These are phyloP conservation scores for Zhengitettix transpicula DNA, from an alignment of 2,888 invertebrate genomes.

Conservation along the genomic window DNA sequence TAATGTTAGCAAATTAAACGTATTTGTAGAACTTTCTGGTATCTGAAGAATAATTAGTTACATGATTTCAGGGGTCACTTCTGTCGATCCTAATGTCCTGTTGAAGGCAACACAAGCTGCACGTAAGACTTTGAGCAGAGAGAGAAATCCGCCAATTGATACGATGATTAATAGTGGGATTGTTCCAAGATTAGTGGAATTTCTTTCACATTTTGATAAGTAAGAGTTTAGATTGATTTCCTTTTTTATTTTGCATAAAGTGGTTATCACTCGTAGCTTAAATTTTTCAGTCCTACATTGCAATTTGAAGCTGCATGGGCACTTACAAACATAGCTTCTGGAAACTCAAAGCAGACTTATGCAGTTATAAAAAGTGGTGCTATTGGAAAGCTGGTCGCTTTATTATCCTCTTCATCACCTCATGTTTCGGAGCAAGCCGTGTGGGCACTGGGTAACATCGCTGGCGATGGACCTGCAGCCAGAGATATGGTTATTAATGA, in stretches of 20 bases:
- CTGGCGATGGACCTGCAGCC: constrained; percentile 68
- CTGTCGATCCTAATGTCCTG: constrained; percentile 25
- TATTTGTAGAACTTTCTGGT: no score
- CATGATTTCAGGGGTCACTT: constrained; percentile 37
- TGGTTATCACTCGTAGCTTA: background rate
- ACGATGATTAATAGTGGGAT: constrained; percentile 68
- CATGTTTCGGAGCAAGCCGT: constrained; percentile 84
- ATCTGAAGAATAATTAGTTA: background rate
- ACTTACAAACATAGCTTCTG: constrained; percentile 92
- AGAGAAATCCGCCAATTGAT: constrained; percentile 82
- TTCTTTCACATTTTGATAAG: constrained; percentile 54
- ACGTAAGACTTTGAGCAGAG: constrained; percentile 72
- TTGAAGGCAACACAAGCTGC: constrained; percentile 64
- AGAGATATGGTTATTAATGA: constrained; percentile 64
- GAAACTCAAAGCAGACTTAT: constrained; percentile 77
- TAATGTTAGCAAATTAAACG: no score
- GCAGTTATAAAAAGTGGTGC: constrained; percentile 77
- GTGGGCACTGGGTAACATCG: constrained; percentile 96
- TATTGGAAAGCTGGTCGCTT: constrained; percentile 57
- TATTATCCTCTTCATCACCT: constrained; percentile 48
- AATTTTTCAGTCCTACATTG: constrained; percentile 41
- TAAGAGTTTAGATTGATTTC: constrained; percentile 25
- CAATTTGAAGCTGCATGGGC: constrained; percentile 98
- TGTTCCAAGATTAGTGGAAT: constrained; percentile 65
- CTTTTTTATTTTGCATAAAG: background rate